Base-by-base conservation (phyloP, 1,140 invertebrate species). In the Conopomorpha cramerella region DNA sequence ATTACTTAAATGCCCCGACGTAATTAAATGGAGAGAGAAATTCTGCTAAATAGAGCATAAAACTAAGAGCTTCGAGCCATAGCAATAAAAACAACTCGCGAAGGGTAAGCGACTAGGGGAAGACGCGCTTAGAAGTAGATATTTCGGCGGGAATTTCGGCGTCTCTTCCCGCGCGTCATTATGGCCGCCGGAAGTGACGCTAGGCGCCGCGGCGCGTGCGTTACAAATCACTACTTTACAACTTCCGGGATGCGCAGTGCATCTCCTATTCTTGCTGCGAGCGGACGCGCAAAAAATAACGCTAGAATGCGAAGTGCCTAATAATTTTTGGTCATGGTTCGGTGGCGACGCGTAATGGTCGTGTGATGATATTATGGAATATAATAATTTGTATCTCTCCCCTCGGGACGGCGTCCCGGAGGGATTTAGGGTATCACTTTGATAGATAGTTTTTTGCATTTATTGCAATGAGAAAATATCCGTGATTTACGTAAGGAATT, bases 211-310 rank as follows among this genome's bases (percentile, higher is more conserved):
- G 65, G 60, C 70, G 70, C 64, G 70, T 71, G 68, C 70, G 57
- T 74, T 67, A 67, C 66, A 74, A 74, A 74, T 74, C 64, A 70
- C 64, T 70, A 62, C 64, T 71, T 73, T 74, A 74, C 68, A 65
- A 71, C 68, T 68, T 71, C 68, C 68, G 57, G 43, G n/a, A n/a
- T 49, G 51, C 37, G 38, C 45, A 66, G 46, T 67, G 39, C 45
- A 34, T 49, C 51, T 26, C 50, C 46, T 42, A 56, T 49, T 43
- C 41, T 47, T 35, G 48, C 14, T 34, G 33, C 36, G 39, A 41
- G 36, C 41, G 52, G 55, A 63, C 56, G 55, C 56, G 61, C 42
- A 46, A 49, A 70, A 64, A 64, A 62, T 56, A 39, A n/a, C n/a
- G n/a, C n/a, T n/a, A n/a, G n/a, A n/a, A n/a, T n/a, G 18, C 41